These are phyloP conservation scores for Hippocampus abdominalis DNA, from an alignment of 2,113 vertebrate species.

Conservation along the genomic window DNA sequence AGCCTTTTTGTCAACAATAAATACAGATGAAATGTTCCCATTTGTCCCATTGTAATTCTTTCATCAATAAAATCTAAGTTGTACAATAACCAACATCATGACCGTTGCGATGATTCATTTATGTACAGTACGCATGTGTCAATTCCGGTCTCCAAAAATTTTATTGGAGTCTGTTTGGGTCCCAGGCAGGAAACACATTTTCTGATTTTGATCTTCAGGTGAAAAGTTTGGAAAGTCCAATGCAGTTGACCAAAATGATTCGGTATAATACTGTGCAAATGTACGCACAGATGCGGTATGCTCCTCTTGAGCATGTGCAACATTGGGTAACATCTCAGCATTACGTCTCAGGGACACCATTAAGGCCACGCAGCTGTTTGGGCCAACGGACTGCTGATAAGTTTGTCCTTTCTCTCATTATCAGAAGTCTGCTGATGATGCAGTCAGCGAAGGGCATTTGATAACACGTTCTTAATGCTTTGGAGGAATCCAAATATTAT, in stretches of 20 bases:
- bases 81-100: too few relatives aligned
- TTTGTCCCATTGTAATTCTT: too few relatives aligned
- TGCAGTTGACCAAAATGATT: too few relatives aligned
- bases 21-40: too few relatives aligned
- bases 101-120: too few relatives aligned
- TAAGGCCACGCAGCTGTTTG: slow-evolving; percentile 66
- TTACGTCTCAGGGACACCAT: slow-evolving; percentile 36
- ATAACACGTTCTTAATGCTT: background rate
- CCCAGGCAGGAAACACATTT: too few relatives aligned
- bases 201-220: too few relatives aligned
- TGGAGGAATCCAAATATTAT: background rate
- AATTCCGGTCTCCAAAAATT: too few relatives aligned
- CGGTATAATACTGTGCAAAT: background rate
- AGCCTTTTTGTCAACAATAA: too few relatives aligned
- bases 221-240: background rate
- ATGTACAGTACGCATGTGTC: too few relatives aligned
- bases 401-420: slow-evolving; percentile 11
- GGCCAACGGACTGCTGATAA: slow-evolving; percentile 59
- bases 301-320: slow-evolving; percentile 10
- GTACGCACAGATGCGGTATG: background rate
- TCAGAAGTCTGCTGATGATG: slow-evolving; percentile 3
- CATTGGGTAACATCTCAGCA: background rate
- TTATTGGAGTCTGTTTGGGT: too few relatives aligned
- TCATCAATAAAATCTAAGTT: too few relatives aligned
- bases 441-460: background rate